Percentiles rank a stretch among this genome's conserved stretches.
phyloP scores from a whole-genome alignment of 92 coral and sea anemone species.

The Anthopleura xanthogrammica region DNA sequence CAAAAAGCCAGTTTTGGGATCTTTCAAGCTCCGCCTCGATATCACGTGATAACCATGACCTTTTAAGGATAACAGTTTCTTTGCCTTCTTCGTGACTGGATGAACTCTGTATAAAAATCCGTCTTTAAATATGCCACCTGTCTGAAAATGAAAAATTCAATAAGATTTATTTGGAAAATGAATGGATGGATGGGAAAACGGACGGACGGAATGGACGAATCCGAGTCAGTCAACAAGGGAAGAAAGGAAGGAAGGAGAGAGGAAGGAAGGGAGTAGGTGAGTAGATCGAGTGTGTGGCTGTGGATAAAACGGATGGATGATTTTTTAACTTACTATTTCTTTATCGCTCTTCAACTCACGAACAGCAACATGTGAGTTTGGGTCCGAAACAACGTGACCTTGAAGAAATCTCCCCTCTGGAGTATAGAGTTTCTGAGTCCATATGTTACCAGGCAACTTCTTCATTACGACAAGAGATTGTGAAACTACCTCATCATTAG shows the following conservation, averaged over 20 bases:
- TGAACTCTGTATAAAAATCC: slow-evolving; percentile 58
- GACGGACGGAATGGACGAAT: no score
- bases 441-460: slow-evolving; percentile 6
- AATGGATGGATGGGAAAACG: not conserved
- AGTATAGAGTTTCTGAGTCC: slow-evolving; percentile 47
- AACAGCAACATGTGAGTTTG: slow-evolving; percentile 64
- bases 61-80: slow-evolving; percentile 21
- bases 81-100: slow-evolving; percentile 61
- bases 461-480: slow-evolving; percentile 20
- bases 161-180: not conserved
- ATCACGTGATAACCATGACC: slow-evolving; percentile 62
- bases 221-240: not conserved
- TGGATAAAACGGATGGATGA: not conserved
- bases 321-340: slow-evolving; percentile 39
- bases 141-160: slow-evolving; percentile 32
- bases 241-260: not conserved
- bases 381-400: slow-evolving; percentile 62
- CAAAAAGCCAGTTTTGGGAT: not conserved
- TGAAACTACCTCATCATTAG: slow-evolving; percentile 54
- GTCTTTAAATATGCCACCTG: slow-evolving; percentile 56
- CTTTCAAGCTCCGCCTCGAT: slow-evolving; percentile 48
- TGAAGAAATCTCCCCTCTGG: slow-evolving; percentile 60
- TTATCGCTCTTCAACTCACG: slow-evolving; percentile 55
- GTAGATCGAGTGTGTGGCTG: no score
- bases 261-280: not conserved